Base-by-base conservation (phyloP, 2,797 vertebrate genomes). In the Bradypus variegatus region DNA sequence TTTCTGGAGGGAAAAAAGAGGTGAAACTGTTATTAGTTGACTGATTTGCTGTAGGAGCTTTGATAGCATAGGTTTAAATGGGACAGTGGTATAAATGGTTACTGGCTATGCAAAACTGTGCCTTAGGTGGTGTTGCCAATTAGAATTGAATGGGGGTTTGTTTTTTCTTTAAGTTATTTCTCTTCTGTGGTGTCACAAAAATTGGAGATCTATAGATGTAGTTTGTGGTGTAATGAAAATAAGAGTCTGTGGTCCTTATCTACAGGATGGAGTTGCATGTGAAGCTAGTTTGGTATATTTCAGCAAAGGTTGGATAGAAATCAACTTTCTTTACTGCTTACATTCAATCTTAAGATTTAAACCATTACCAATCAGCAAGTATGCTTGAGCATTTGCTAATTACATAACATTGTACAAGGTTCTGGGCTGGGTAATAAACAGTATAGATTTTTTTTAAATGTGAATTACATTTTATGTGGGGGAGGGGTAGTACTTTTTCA, bases 171-270 rank as follows among this genome's bases (percentile, higher is more conserved):
- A 38, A 38, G 50, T 86, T 45, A 45, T 82, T 90, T 81, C 16
- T 92, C 31, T 16, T 27, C 48, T 94, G 80, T 84, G 67, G 50
- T n/a, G n/a, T 62, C 58, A 55, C n/a, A 70, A 41, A 85, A 93
- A 65, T 72, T 73, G 73, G 38, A 55, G 79, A 31, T 33, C 79
- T 62, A 8, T 72, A 81, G 87, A 33, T 78, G 16, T 69, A 62
- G 48, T 50, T 65, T 70, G n/a, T 62, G 64, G 18, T n/a, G 13
- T 73, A 36, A 25, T 73, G 62, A 70, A 86, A 72, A 48, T 70
- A 83, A 36, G 15, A 82, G 38, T 72, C n/a, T 85, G 18, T 3
- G 50, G 50, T 80, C 27, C 19, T 86, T 86, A 10, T 75, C 62
- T 50, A 76, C 19, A 77, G 45, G 41, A 76, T 67, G 25, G 36